phyloP scores from a whole-genome alignment of 1,140 invertebrate genomes.

The Mycetomoellerius zeteki region DNA sequence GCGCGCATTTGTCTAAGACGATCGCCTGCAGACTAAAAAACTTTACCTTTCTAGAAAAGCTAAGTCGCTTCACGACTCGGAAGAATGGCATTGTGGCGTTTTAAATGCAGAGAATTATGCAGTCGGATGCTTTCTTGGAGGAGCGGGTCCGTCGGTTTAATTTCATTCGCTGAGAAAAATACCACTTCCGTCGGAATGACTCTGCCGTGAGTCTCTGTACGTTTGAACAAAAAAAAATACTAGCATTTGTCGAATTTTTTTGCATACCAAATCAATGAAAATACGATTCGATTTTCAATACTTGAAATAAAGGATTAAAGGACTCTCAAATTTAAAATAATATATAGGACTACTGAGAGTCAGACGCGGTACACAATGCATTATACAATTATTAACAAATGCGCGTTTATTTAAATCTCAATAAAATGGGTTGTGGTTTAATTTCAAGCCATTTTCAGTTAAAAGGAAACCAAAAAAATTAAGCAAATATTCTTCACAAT shows the following conservation, averaged over 20 bases:
- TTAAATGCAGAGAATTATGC: slow-evolving; percentile 52
- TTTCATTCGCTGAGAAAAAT: slow-evolving; percentile 58
- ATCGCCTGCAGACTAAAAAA: slow-evolving; percentile 50
- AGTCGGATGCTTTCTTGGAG: slow-evolving; percentile 50
- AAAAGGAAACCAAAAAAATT: too few species aligned
- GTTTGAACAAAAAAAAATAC: slow-evolving; percentile 27
- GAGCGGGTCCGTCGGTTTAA: slow-evolving; percentile 49
- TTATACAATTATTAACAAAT: too few species aligned
- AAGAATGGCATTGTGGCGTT: slow-evolving; percentile 47
- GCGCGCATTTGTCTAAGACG: slow-evolving; percentile 49
- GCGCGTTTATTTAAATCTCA: too few species aligned
- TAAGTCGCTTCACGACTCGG: slow-evolving; percentile 39
- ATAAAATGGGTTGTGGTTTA: too few species aligned
- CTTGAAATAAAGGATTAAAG: too few species aligned
- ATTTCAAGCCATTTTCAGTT: too few species aligned
- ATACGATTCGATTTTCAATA: neutral
- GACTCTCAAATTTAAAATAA: too few species aligned
- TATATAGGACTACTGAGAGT: too few species aligned
- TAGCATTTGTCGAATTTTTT: slow-evolving; percentile 35
- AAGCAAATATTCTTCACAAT: too few species aligned
- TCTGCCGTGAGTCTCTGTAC: slow-evolving; percentile 1
- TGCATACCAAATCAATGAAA: slow-evolving; percentile 12
- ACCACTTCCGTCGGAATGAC: slow-evolving; percentile 23
- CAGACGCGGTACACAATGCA: too few species aligned
- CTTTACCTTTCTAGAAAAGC: slow-evolving; percentile 44